Conservation (phyloP, 2,888 invertebrate species). For the Mycalesis mineus region DNA sequence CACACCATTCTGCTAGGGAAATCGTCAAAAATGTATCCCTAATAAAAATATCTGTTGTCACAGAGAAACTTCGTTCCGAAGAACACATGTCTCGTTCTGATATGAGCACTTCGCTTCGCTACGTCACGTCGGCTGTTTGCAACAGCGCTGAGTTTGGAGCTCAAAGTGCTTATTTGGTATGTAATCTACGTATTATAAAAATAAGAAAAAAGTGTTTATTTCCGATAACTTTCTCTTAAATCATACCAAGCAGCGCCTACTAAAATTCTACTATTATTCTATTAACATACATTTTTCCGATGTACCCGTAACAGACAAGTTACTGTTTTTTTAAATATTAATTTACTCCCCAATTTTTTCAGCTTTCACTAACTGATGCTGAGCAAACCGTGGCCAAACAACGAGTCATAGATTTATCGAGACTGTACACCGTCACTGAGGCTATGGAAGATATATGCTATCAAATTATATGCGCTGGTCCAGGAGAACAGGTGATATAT, state of each 20-base stretch:
- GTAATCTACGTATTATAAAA: too few relatives aligned
- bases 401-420: conserved; percentile 48
- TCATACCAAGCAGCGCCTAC: too few relatives aligned
- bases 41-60: too few relatives aligned
- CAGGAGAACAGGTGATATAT: conserved; percentile 43
- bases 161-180: conserved; percentile 58
- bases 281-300: too few relatives aligned
- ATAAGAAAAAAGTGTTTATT: too few relatives aligned
- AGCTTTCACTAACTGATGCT: conserved; percentile 52
- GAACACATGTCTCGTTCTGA: conserved; percentile 46
- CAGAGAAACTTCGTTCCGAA: conserved; percentile 53
- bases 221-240: too few relatives aligned
- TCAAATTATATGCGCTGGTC: conserved; percentile 39
- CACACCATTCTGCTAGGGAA: too few relatives aligned
- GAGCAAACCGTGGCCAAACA: conserved; percentile 40
- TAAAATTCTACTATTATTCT: too few relatives aligned
- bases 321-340: too few relatives aligned
- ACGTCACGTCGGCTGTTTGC: conserved; percentile 46
- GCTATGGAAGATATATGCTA: conserved; percentile 46
- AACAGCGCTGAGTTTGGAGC: conserved; percentile 49
- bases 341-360: conserved; percentile 6
- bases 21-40: too few relatives aligned
- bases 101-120: conserved; percentile 43
- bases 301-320: too few relatives aligned
- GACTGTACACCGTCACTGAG: conserved; percentile 39